Evolutionary conservation across 2,888 invertebrate genomes (phyloP), one percentile per base, ranked within the genome.

Genomic region (Drosophila tanythrix): DNA sequence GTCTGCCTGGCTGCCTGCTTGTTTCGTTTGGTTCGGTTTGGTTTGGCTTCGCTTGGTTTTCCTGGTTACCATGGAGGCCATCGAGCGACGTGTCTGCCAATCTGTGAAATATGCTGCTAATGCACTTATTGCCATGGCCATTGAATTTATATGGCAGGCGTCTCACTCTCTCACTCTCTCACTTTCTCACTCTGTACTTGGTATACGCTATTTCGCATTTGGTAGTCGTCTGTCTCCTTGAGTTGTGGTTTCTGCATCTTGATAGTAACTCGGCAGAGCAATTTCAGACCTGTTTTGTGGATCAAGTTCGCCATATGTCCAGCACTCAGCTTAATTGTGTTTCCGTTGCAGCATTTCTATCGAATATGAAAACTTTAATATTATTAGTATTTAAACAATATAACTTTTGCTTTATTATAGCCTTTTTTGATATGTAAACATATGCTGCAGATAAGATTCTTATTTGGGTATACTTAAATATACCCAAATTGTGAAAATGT

Each of bases 31-130:
- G 52, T 33, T 13, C 36, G 63, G 35, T 59, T n/a, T 8, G 52
- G 31, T 2, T 53, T 18, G 35, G 21, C n/a, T 48, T 43, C 36
- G 36, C 21, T n/a, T 15, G 21, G 18, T 4, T 11, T 29, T 13
- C n/a, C 56, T 53, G 68, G 61, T 56, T 66, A 55, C 75, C 67
- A 79, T 76, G 74, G 68, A 63, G 80, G 56, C 81, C 83, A 70
- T 75, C 77, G 74, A 73, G 83, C 81, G 74, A 88, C 88, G 86
- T 86, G 88, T 88, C 86, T 88, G 86, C 88, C 88, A 87, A 87
- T 87, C 86, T 87, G 86, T 87, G 83, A 87, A 87, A 87, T 87
- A 87, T 87, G 86, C 86, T 87, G 86, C 86, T 87, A 87, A 87
- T 87, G 88, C 88, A 87, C 86, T 87, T 87, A 87, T 87, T 88